These are phyloP conservation scores for Sebastes steindachneri DNA, from an alignment of 2,797 vertebrate genomes.

Conservation along the genomic window DNA sequence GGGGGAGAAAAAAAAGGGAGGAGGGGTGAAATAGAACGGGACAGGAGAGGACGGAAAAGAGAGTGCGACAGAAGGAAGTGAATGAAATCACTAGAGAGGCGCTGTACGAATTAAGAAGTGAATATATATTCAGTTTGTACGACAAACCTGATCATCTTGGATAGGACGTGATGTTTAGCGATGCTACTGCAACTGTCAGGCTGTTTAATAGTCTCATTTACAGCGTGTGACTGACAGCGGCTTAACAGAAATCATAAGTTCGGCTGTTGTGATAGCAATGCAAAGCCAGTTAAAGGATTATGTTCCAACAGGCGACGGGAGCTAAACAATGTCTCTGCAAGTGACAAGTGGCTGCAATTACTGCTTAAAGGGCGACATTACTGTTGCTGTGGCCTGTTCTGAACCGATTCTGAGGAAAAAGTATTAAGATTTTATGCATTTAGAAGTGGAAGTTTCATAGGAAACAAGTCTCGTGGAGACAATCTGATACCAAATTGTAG, in stretches of 20 bases:
- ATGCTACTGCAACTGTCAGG: slow-evolving; percentile 2
- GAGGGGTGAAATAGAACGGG: slow-evolving; percentile 27
- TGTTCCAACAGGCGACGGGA: slow-evolving; percentile 32
- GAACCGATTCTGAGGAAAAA: not conserved
- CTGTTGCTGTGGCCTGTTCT: not conserved
- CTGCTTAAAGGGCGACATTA: not conserved
- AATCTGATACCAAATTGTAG: not conserved
- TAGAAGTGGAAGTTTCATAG: not conserved
- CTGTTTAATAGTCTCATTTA: slow-evolving; percentile 39
- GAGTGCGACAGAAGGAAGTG: not conserved
- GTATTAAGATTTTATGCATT: not conserved
- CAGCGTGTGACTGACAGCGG: slow-evolving; percentile 34
- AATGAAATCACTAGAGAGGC: not conserved
- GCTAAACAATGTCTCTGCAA: slow-evolving; percentile 26
- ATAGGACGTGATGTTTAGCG: not conserved
- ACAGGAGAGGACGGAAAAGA: not conserved
- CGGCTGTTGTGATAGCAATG: slow-evolving; percentile 47
- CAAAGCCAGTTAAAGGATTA: slow-evolving; percentile 71
- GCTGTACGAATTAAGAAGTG: not conserved
- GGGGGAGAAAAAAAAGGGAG: not conserved
- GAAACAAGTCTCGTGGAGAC: not conserved
- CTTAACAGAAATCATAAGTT: slow-evolving; percentile 55
- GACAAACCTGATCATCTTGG: not conserved
- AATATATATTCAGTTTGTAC: not conserved
- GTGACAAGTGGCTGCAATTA: slow-evolving; percentile 22